phyloP scores from a whole-genome alignment of 2,113 vertebrate species.

The Ictidomys tridecemlineatus region DNA sequence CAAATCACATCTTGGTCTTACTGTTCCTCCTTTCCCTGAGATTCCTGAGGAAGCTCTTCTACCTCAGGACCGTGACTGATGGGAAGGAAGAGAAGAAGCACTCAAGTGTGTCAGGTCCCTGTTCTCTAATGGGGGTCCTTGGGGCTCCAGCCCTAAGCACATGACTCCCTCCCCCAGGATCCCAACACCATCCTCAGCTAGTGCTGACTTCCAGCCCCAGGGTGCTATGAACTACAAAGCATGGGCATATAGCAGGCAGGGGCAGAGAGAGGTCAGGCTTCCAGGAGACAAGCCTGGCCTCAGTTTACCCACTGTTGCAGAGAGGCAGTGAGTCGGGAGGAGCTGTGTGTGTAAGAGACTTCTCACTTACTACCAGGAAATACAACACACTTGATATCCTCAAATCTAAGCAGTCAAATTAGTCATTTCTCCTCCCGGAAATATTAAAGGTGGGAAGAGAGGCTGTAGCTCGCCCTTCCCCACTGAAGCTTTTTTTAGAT shows the following conservation, averaged over 20 bases:
- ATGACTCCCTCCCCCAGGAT: background rate
- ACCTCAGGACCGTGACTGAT: background rate
- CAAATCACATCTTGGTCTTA: background rate
- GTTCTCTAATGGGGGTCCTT: background rate
- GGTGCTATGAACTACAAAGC: background rate
- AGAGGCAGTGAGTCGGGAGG: background rate
- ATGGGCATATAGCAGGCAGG: background rate
- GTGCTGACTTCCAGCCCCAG: background rate
- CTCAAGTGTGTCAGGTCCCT: too few species aligned
- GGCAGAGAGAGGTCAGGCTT: background rate
- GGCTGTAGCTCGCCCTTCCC: background rate
- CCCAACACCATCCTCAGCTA: accelerated
- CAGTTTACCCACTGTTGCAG: background rate
- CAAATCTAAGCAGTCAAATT: background rate
- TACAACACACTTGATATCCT: background rate
- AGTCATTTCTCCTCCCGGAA: background rate
- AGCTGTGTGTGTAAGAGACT: background rate
- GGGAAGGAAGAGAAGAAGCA: background rate
- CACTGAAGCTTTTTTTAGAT: background rate
- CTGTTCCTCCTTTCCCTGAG: slow-evolving; percentile 6
- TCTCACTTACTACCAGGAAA: too few species aligned
- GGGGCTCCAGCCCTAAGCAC: background rate
- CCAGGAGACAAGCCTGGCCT: too few species aligned
- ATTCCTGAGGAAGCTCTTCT: background rate
- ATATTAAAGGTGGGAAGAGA: background rate